Base-by-base conservation (phyloP, 1,140 invertebrate genomes). In the Nylanderia fulva region DNA sequence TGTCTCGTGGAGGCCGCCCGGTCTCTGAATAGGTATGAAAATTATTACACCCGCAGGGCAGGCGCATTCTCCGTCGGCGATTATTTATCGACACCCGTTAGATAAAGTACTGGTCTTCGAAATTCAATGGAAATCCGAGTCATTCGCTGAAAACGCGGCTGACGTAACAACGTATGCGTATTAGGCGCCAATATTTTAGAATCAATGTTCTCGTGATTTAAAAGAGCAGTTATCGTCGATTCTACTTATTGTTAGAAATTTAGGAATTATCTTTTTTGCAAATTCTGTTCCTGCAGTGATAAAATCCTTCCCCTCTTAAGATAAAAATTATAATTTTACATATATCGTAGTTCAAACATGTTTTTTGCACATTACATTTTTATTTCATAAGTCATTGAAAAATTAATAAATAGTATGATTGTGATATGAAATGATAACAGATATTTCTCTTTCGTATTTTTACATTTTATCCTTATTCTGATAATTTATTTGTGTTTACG, bases 41-140 rank as follows among this genome's bases (percentile, higher is more conserved):
- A 90, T 90, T 90, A 90, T 89, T 90, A 90, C 61, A 76, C 80
- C 87, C 87, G 69, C 77, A 82, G 77, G 88, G 48, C 56, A 75
- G 27, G 18, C 64, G 72, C 88, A 77, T 86, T 71, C 76, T 61
- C 66, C 39, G 64, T 11, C 21, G 52, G 29, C 85, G 88, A 90
- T 89, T 90, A 90, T 90, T 90, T 90, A 90, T 90, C 83, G 88
- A 84, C 85, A 89, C 76, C 88, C 75, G 88, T 74, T 90, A 84
- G 88, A 89, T 90, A 90, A 87, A 76, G 80, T 56, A 52, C 60
- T 29, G 63, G 42, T 60, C 58, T 86, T 76, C 69, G 85, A 80
- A 82, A 80, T 87, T 89, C 88, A 87, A 90, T 90, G 88, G 88
- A 89, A 89, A 58, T 85, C n/a, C 52, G 75, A 89, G 72, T 85